These are phyloP conservation scores for Adineta ricciae DNA, from an alignment of 2,888 invertebrate genomes.

Conservation along the genomic window DNA sequence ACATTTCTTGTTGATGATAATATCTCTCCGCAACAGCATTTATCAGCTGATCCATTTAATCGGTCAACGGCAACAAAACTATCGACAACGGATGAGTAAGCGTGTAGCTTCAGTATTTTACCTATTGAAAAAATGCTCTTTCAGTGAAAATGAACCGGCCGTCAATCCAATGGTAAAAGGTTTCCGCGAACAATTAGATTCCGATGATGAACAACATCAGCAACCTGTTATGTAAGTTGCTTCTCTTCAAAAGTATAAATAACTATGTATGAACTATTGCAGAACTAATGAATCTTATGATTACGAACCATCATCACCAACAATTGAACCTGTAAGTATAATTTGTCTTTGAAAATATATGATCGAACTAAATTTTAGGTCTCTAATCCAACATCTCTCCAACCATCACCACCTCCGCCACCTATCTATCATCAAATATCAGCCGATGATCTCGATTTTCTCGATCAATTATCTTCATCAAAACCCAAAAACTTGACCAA, in stretches of 20 bases:
- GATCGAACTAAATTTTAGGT: neutral
- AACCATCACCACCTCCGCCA: neutral
- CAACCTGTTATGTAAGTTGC: neutral
- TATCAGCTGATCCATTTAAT: neutral
- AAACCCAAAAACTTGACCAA: neutral
- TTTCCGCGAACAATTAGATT: constrained; percentile 6
- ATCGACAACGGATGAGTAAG: neutral
- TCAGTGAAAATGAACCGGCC: constrained; percentile 1
- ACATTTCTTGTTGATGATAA: constrained; percentile 21
- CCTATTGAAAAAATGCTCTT: too few species aligned
- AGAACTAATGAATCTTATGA: neutral
- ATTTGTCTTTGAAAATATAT: too few species aligned
- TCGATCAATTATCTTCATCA: neutral
- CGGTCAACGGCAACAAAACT: neutral
- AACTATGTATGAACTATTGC: neutral
- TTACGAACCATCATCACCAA: neutral
- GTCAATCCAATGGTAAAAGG: constrained; percentile 4
- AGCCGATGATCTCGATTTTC: neutral
- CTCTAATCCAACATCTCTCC: neutral
- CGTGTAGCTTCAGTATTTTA: too few species aligned
- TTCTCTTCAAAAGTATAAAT: neutral
- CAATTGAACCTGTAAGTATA: neutral
- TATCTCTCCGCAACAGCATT: neutral
- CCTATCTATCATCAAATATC: neutral
- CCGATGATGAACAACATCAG: constrained; percentile 3